These are phyloP conservation scores for Pseudopipra pipra DNA, from an alignment of 2,113 vertebrate genomes.

Conservation along the genomic window DNA sequence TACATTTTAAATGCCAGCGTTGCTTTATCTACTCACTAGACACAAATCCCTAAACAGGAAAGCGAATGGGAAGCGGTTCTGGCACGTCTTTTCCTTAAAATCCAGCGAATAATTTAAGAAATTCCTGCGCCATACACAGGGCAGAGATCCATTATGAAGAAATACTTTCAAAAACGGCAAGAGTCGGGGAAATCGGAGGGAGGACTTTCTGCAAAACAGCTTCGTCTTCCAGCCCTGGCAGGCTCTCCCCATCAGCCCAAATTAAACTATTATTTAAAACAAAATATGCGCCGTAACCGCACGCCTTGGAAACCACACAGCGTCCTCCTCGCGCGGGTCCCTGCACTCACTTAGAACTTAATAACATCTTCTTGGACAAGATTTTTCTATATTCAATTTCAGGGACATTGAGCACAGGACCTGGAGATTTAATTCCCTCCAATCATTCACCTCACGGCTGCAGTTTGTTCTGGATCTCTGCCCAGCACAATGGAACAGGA, in stretches of 20 bases:
- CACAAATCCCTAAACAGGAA: not conserved
- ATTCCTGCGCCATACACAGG: not conserved
- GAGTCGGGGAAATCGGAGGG: not conserved
- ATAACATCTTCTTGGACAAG: slow-evolving; percentile 73
- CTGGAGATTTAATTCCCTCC: slow-evolving; percentile 61
- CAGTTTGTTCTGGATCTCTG: slow-evolving; percentile 77
- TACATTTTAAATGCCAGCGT: not conserved
- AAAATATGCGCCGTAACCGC: slow-evolving; percentile 2
- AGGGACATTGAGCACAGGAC: slow-evolving; percentile 61
- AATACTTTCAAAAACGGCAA: not conserved
- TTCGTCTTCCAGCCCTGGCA: slow-evolving; percentile 41
- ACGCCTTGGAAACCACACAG: slow-evolving; percentile 57
- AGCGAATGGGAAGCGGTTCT: not conserved
- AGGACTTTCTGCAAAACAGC: not conserved
- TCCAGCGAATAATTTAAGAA: not conserved
- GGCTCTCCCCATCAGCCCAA: not conserved
- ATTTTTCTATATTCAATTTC: slow-evolving; percentile 50
- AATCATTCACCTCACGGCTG: slow-evolving; percentile 36
- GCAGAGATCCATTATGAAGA: not conserved
- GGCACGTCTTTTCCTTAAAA: not conserved
- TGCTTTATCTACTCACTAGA: not conserved
- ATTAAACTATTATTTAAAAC: slow-evolving; percentile 43
- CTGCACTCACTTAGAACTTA: slow-evolving; percentile 69
- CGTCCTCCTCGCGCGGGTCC: slow-evolving; percentile 67
- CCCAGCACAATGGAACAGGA: slow-evolving; percentile 70